Conservation (phyloP, 2,888 invertebrate species). For the Atrina japonica region DNA sequence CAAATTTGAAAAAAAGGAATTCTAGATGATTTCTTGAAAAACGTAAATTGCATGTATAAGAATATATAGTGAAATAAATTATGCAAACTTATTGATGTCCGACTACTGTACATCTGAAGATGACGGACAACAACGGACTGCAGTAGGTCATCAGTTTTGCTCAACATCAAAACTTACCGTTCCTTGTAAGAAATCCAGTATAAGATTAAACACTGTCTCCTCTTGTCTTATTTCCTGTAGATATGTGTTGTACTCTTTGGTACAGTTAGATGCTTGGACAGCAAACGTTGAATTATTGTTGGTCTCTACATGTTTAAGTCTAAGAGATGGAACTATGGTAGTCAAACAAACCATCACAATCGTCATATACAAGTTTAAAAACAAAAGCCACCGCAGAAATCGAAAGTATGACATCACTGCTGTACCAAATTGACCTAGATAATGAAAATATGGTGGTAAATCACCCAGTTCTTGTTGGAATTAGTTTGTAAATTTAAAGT, state of each 20-base stretch:
- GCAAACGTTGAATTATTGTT: conserved; percentile 30
- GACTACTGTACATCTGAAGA: too few relatives aligned
- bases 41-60: too few relatives aligned
- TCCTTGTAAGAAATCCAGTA: conserved; percentile 73
- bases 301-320: conserved; percentile 11
- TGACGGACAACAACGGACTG: too few relatives aligned
- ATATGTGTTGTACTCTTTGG: conserved; percentile 53
- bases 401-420: conserved; percentile 86
- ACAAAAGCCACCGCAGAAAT: conserved; percentile 92
- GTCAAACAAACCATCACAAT: conserved; percentile 86
- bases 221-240: conserved; percentile 22
- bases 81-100: too few relatives aligned
- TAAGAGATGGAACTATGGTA: conserved; percentile 80
- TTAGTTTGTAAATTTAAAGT: too few relatives aligned
- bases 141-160: too few relatives aligned
- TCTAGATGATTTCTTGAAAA: too few relatives aligned
- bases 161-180: conserved; percentile 72
- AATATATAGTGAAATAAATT: too few relatives aligned
- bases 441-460: too few relatives aligned
- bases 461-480: too few relatives aligned
- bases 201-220: conserved; percentile 34
- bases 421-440: conserved; percentile 76
- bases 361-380: conserved; percentile 88
- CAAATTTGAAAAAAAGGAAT: too few relatives aligned
- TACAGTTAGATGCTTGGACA: conserved; percentile 50